Percentiles rank a stretch among this genome's conserved stretches.
Evolutionary conservation across 2,797 vertebrate genomes (phyloP).

Genomic region (Stomatorhinus walkeri): DNA sequence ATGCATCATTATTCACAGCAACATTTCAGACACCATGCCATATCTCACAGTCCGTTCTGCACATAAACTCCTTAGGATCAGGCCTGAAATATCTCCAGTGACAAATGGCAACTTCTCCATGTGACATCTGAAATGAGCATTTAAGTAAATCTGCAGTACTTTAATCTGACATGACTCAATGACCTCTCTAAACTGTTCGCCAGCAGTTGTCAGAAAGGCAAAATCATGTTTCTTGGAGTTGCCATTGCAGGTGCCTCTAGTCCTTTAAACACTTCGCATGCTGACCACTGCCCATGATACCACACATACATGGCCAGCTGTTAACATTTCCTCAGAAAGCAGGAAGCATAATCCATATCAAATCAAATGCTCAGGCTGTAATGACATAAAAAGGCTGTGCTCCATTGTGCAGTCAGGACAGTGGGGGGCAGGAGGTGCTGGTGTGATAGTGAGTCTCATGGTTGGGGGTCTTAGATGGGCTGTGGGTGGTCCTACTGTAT

Average conservation of each 20-base stretch:
- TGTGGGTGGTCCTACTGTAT: neutral
- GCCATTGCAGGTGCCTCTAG: neutral
- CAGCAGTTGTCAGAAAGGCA: constrained; percentile 24
- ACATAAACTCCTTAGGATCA: constrained; percentile 26
- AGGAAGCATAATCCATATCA: neutral
- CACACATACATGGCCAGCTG: neutral
- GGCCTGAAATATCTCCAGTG: constrained; percentile 49
- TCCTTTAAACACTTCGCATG: neutral
- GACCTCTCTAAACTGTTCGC: constrained; percentile 43
- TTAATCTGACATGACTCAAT: constrained; percentile 48
- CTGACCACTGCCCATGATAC: neutral
- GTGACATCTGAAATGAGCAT: constrained; percentile 35
- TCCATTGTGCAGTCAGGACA: neutral
- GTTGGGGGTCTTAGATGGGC: neutral
- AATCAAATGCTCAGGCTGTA: neutral
- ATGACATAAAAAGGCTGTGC: neutral
- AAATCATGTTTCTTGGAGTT: neutral
- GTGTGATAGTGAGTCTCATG: neutral
- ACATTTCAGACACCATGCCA: neutral
- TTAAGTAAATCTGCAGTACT: constrained; percentile 31
- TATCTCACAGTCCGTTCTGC: constrained; percentile 21
- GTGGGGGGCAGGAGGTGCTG: neutral
- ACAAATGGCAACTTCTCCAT: constrained; percentile 44
- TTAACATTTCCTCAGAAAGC: neutral
- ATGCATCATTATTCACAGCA: neutral